These are phyloP conservation scores for Hippoglossus hippoglossus DNA, from an alignment of 2,797 vertebrate genomes.

Conservation along the genomic window DNA sequence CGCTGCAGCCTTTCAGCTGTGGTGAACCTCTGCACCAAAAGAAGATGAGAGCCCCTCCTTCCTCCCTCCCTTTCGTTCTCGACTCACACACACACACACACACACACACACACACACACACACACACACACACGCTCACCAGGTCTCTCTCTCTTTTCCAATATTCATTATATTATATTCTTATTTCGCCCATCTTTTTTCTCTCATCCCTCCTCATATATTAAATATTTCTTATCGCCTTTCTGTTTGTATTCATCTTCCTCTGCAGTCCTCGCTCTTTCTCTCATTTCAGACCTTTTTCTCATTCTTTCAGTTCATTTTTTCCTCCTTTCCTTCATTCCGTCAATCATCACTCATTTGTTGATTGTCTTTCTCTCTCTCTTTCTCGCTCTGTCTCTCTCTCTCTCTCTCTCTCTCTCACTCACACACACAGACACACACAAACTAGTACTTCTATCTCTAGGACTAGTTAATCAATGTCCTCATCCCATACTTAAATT, in stretches of 20 bases:
- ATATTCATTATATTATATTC: not conserved
- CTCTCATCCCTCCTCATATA: not conserved
- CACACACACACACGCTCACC: constrained; percentile 8
- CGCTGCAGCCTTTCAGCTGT: constrained; percentile 63
- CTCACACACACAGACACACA: not conserved
- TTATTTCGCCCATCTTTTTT: not conserved
- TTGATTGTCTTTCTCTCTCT: constrained; percentile 12
- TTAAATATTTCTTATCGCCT: not conserved
- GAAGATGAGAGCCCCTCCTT: constrained; percentile 65
- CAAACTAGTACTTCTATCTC: not conserved
- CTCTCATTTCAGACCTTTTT: not conserved
- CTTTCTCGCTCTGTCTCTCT: no score
- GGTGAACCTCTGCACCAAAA: constrained; percentile 78
- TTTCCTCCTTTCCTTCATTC: constrained; percentile 30
- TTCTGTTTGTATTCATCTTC: not conserved
- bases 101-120: constrained; percentile 11
- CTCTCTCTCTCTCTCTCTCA: constrained; percentile 10
- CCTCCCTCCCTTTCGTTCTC: constrained; percentile 6
- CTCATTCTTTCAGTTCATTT: not conserved
- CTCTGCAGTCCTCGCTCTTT: not conserved
- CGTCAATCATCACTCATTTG: no score
- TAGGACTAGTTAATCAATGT: no score
- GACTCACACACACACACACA: constrained; percentile 13
- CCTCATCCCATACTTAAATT: no score
- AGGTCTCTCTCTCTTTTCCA: constrained; percentile 13